Conservation (phyloP, 2,797 vertebrate genomes). For the Mus spretus region DNA sequence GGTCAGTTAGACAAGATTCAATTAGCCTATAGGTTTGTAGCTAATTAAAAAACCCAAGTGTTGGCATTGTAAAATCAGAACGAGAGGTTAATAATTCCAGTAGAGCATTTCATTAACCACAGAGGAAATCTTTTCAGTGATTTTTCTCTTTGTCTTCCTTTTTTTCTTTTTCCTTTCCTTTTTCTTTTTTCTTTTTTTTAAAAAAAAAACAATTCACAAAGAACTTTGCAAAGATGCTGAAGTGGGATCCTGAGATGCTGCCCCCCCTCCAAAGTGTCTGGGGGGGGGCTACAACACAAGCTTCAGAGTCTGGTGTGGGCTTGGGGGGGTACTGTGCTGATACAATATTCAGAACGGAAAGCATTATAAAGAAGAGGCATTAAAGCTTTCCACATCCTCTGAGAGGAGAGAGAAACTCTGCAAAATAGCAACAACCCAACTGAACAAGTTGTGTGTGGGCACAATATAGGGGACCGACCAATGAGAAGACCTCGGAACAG, state of each 20-base stretch:
- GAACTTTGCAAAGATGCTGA: neutral
- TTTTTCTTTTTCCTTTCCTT: neutral
- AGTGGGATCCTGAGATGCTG: neutral
- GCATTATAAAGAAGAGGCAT: neutral
- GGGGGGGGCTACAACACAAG: neutral
- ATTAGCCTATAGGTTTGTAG: constrained; percentile 77
- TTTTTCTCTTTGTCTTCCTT: neutral
- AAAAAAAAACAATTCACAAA: neutral
- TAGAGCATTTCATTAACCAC: constrained; percentile 72
- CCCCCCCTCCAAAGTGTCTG: neutral
- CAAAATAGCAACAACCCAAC: constrained; percentile 28
- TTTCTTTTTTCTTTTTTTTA: neutral
- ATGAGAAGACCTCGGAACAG: neutral
- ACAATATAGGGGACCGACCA: neutral
- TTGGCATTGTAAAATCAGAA: constrained; percentile 63
- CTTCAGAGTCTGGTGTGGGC: neutral
- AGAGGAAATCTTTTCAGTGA: constrained; percentile 69
- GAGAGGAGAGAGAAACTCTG: neutral
- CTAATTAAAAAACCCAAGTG: constrained; percentile 75
- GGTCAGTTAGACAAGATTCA: constrained; percentile 66
- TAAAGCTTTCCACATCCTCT: constrained; percentile 1
- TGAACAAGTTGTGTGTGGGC: constrained; percentile 16
- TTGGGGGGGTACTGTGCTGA: neutral
- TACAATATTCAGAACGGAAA: neutral
- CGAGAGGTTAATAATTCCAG: constrained; percentile 68